A percentile compares a stretch with the other conserved stretches of the same genome.
phyloP scores from a whole-genome alignment of 2,888 invertebrate species.

The Acrocera orbiculus region DNA sequence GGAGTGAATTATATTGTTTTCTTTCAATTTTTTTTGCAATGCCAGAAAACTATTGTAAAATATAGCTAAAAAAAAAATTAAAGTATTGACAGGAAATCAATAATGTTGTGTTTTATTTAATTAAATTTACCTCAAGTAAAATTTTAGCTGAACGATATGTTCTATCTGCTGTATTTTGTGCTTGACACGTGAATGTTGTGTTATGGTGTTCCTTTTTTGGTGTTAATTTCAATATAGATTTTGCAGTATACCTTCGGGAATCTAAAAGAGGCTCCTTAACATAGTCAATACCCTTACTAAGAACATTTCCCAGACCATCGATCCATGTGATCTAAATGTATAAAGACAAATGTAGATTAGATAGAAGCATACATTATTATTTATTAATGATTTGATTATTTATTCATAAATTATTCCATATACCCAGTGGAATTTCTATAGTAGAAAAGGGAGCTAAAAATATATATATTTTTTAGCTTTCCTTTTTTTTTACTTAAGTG shows the following conservation, averaged over 20 bases:
- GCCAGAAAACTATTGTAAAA: no score
- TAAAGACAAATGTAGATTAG: no score
- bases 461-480: no score
- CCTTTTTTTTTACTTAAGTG: no score
- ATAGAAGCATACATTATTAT: no score
- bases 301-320: constrained; percentile 69
- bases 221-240: constrained; percentile 64
- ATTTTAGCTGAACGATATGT: constrained; percentile 67
- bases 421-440: no score
- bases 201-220: constrained; percentile 81
- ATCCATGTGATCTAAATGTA: constrained; percentile 69
- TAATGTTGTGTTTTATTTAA: neutral
- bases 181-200: constrained; percentile 81
- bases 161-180: constrained; percentile 78
- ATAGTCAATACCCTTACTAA: constrained; percentile 63
- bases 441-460: no score
- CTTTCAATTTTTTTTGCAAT: no score
- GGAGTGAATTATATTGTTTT: no score
- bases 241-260: constrained; percentile 67
- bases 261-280: constrained; percentile 60
- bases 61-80: constrained; percentile 2
- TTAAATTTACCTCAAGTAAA: constrained; percentile 49
- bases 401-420: no score
- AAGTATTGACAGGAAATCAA: neutral
- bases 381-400: no score